These are phyloP conservation scores for Anoncus sp. DNA, from an alignment of 2,888 invertebrate genomes.

Conservation along the genomic window DNA sequence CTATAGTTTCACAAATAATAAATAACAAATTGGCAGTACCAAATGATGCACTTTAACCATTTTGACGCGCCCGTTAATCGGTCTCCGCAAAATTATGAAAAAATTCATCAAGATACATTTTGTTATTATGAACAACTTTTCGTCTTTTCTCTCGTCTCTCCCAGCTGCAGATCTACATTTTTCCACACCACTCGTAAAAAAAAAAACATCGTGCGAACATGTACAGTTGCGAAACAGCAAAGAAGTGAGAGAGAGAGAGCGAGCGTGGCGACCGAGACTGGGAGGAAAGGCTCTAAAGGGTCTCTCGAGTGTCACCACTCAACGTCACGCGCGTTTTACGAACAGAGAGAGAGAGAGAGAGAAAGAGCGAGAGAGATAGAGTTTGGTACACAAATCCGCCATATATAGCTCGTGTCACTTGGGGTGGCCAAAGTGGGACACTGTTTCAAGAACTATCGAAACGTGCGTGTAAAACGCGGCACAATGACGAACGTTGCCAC, in stretches of 20 bases:
- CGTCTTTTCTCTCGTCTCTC: not conserved
- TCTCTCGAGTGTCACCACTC: conserved; percentile 49
- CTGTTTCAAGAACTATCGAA: conserved; percentile 63
- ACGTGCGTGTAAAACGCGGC: conserved; percentile 68
- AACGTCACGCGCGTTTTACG: conserved; percentile 53
- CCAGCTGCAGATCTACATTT: conserved; percentile 46
- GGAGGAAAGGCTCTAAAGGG: conserved; percentile 43
- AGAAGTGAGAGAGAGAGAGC: conserved; percentile 45
- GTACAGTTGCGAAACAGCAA: conserved; percentile 51
- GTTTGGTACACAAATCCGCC: not conserved
- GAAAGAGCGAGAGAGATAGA: too few relatives aligned
- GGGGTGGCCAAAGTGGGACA: conserved; percentile 22
- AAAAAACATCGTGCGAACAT: conserved; percentile 59
- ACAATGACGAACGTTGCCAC: conserved; percentile 67
- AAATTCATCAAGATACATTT: too few relatives aligned
- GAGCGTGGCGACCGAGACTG: conserved; percentile 10
- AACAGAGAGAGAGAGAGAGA: too few relatives aligned
- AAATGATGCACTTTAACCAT: too few relatives aligned
- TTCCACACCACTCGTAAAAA: conserved; percentile 46
- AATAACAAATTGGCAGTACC: too few relatives aligned
- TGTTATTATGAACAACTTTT: not conserved
- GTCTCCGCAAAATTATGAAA: too few relatives aligned
- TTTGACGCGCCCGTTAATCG: too few relatives aligned
- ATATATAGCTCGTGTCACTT: conserved; percentile 21
- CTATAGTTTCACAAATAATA: too few relatives aligned